These are phyloP conservation scores for Mormyrus iriodes DNA, from an alignment of 2,113 vertebrate genomes.

Conservation along the genomic window DNA sequence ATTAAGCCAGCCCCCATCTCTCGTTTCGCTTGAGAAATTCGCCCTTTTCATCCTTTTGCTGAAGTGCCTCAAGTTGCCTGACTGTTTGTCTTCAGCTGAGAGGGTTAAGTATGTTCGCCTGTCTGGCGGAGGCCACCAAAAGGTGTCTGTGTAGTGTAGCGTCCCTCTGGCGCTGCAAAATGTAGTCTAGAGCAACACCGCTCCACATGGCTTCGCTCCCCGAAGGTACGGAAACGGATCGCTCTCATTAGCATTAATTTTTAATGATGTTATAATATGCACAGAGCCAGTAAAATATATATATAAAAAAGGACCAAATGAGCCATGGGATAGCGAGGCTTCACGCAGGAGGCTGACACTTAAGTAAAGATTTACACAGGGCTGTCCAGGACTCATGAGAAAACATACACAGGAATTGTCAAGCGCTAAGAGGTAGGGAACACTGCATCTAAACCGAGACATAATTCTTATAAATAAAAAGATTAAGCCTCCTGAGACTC, in stretches of 20 bases:
- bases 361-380: constrained; percentile 3
- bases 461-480: background rate
- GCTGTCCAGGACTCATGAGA: background rate
- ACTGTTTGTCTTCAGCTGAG: background rate
- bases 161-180: background rate
- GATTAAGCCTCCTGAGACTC: constrained; percentile 29
- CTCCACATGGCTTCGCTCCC: background rate
- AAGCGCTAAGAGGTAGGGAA: background rate
- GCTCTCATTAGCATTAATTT: background rate
- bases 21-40: background rate
- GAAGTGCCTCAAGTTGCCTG: background rate
- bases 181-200: background rate
- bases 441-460: background rate
- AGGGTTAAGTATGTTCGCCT: background rate
- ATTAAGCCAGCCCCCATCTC: background rate
- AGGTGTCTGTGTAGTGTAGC: background rate
- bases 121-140: background rate
- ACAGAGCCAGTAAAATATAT: background rate
- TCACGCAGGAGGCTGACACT: background rate
- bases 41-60: background rate
- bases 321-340: background rate
- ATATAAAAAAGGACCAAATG: background rate
- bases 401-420: background rate
- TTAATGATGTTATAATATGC: constrained; percentile 3
- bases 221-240: background rate